Evolutionary conservation across 2,797 vertebrate genomes (phyloP).

Genomic region (Gallinago stenura): DNA sequence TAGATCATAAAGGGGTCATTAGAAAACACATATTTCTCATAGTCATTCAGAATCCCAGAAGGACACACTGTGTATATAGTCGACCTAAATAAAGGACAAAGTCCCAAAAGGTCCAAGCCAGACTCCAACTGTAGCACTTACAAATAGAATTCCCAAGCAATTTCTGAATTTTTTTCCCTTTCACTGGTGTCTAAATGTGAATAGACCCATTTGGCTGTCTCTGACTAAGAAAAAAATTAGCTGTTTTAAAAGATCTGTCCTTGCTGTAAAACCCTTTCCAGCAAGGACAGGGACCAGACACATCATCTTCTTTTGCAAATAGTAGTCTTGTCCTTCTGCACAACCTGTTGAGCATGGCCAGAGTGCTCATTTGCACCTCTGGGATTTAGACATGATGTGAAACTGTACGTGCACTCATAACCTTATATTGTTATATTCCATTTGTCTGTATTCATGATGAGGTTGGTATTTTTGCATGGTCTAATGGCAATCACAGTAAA

Average conservation of each 20-base stretch:
- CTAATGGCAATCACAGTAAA: neutral
- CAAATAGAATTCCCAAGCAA: neutral
- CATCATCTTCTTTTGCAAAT: neutral
- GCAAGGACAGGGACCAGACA: neutral
- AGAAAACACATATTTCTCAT: constrained; percentile 8
- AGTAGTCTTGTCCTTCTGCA: neutral
- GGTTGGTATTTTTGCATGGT: neutral
- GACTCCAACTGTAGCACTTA: neutral
- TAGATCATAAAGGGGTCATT: neutral
- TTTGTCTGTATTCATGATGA: neutral
- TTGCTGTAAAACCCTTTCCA: neutral
- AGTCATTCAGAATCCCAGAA: neutral
- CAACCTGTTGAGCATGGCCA: neutral
- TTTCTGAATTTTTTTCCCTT: neutral
- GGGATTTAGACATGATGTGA: rapidly evolving
- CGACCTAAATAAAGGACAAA: neutral
- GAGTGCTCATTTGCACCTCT: neutral
- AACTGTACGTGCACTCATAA: rapidly evolving
- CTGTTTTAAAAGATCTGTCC: neutral
- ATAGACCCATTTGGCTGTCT: neutral
- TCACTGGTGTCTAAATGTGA: neutral
- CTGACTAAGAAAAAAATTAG: neutral
- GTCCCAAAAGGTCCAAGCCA: neutral
- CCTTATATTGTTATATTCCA: neutral
- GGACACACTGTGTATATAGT: neutral